Evolutionary conservation across 2,888 invertebrate species (phyloP).

Genomic region (Acholoe squamosa): DNA sequence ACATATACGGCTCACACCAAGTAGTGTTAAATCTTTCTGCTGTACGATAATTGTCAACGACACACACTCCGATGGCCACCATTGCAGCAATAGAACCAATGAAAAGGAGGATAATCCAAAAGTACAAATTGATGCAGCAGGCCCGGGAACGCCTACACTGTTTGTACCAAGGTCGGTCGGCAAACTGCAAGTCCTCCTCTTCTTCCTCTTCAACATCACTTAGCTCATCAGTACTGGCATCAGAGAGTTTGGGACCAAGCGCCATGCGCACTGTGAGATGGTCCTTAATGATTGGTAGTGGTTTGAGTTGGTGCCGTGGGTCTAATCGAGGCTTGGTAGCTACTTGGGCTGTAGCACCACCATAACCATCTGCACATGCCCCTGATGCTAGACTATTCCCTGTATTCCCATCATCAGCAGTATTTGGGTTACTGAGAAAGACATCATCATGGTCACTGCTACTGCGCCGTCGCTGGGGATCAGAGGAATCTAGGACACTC

Average conservation of each 20-base stretch:
- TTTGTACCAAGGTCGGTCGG: constrained; percentile 32
- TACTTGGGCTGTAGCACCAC: too few relatives aligned
- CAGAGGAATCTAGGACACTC: background rate
- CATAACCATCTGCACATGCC: too few relatives aligned
- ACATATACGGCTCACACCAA: constrained; percentile 46
- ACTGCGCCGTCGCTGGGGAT: background rate
- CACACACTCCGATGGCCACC: constrained; percentile 66
- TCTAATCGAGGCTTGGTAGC: background rate
- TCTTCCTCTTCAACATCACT: constrained; percentile 60
- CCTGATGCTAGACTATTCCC: too few relatives aligned
- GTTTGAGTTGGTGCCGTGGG: constrained; percentile 27
- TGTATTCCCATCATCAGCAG: too few relatives aligned
- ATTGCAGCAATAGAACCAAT: constrained; percentile 66
- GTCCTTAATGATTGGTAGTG: constrained; percentile 50
- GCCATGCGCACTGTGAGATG: constrained; percentile 54
- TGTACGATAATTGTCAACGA: constrained; percentile 65
- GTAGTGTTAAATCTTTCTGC: constrained; percentile 63
- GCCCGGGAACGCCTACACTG: constrained; percentile 61
- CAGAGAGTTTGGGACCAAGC: constrained; percentile 56
- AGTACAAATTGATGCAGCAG: constrained; percentile 66
- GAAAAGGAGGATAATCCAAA: constrained; percentile 66
- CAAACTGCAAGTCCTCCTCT: constrained; percentile 22
- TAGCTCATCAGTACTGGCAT: constrained; percentile 64
- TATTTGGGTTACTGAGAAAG: too few relatives aligned
- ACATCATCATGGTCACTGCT: background rate